Percentiles rank a stretch among this genome's conserved stretches.
Conservation (phyloP, 2,888 invertebrate species). For the Eucera pruinosa region DNA sequence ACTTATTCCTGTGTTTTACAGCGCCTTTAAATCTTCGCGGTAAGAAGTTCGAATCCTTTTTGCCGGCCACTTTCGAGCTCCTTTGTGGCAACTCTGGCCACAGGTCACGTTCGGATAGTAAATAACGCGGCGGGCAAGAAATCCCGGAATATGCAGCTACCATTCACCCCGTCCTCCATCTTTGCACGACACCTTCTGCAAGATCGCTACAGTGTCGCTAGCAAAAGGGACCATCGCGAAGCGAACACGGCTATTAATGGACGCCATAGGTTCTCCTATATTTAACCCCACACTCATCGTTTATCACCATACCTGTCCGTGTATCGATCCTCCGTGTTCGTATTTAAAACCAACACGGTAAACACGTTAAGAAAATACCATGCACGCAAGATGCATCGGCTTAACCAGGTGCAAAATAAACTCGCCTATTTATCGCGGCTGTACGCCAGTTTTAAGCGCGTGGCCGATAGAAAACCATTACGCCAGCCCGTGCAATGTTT, state of each 20-base stretch:
- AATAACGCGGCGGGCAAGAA: slow-evolving; percentile 16
- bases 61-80: slow-evolving; percentile 33
- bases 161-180: background rate
- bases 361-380: slow-evolving; percentile 41
- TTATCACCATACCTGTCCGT: slow-evolving; percentile 10
- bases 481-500: slow-evolving; percentile 56
- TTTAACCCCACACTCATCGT: slow-evolving; percentile 22
- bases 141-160: slow-evolving; percentile 4
- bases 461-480: slow-evolving; percentile 56
- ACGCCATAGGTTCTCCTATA: slow-evolving; percentile 21
- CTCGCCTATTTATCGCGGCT: slow-evolving; percentile 55
- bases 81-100: slow-evolving; percentile 13
- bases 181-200: background rate
- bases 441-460: slow-evolving; percentile 32
- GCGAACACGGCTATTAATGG: slow-evolving; percentile 31
- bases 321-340: no score
- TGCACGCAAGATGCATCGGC: slow-evolving; percentile 36
- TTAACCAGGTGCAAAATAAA: slow-evolving; percentile 52
- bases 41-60: slow-evolving; percentile 22
- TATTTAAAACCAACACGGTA: slow-evolving; percentile 31
- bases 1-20: slow-evolving; percentile 52
- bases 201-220: background rate
- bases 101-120: slow-evolving; percentile 29
- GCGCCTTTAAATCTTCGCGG: slow-evolving; percentile 54
- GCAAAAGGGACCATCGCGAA: background rate